phyloP scores from a whole-genome alignment of 2,797 vertebrate species.

The Pseudochirops cupreus region DNA sequence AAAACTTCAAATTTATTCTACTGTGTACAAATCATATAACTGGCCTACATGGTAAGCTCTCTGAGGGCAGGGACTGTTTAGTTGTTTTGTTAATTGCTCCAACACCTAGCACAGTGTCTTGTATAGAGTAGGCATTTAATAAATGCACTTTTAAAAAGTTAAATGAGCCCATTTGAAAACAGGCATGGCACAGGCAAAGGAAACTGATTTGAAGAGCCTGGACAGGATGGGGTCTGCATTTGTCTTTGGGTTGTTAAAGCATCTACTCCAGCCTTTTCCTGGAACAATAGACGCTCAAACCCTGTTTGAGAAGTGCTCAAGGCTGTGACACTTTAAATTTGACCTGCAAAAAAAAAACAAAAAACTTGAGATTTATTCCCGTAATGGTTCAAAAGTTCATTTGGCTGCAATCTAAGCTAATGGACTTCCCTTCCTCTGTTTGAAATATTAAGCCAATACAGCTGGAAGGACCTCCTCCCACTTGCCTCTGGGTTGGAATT shows the following conservation, averaged over 20 bases:
- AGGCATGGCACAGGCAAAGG: background rate
- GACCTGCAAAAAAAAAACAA: background rate
- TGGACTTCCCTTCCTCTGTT: slow-evolving; percentile 1
- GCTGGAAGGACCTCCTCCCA: background rate
- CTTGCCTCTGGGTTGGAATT: background rate
- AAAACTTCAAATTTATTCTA: background rate
- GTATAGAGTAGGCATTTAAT: background rate
- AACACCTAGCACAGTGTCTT: background rate
- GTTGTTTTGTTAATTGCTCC: background rate
- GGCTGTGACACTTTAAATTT: background rate
- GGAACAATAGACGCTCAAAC: background rate
- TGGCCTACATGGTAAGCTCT: background rate
- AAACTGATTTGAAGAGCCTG: background rate
- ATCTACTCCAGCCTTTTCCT: background rate
- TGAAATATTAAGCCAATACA: slow-evolving; percentile 1
- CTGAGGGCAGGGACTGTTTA: background rate
- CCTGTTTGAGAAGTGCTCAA: background rate
- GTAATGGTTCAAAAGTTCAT: slow-evolving; percentile 14
- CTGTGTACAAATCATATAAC: background rate
- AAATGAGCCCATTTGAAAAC: background rate
- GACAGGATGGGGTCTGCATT: background rate
- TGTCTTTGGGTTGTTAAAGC: background rate
- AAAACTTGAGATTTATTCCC: background rate
- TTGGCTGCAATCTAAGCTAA: background rate
- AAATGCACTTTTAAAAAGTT: background rate